Percentiles rank a stretch among this genome's conserved stretches.
Conservation (phyloP, 2,888 invertebrate species). For the Pyrrhia umbra region DNA sequence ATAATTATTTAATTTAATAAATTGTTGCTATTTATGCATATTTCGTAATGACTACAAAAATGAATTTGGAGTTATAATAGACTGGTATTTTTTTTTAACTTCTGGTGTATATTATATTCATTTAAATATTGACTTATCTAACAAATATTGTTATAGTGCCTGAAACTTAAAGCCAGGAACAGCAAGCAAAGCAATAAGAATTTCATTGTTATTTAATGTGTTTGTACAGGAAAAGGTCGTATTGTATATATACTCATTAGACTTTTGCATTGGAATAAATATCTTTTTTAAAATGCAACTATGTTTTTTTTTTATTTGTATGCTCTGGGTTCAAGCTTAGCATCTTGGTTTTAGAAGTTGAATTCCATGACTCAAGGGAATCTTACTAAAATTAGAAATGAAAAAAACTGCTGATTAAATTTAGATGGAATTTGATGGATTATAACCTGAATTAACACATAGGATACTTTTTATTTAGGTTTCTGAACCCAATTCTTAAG, state of each 20-base stretch:
- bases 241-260: slow-evolving; percentile 78
- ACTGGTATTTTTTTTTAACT: slow-evolving; percentile 7
- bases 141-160: slow-evolving; percentile 32
- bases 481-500: no score
- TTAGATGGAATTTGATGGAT: no score
- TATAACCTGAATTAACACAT: no score
- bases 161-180: slow-evolving; percentile 12
- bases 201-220: slow-evolving; percentile 62
- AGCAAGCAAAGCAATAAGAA: slow-evolving; percentile 63
- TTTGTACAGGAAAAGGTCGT: slow-evolving; percentile 70
- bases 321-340: no score
- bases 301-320: slow-evolving; percentile 27
- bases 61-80: slow-evolving; percentile 13
- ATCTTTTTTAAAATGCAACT: slow-evolving; percentile 65
- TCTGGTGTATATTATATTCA: neutral
- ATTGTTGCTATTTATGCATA: neutral
- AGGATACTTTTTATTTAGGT: no score
- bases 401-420: no score
- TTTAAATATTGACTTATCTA: slow-evolving; percentile 11
- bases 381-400: no score
- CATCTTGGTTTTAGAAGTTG: neutral
- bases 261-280: slow-evolving; percentile 77
- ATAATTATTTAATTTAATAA: slow-evolving; percentile 18
- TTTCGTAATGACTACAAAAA: neutral
- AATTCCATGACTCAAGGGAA: neutral